Base-by-base conservation (phyloP, 2,797 vertebrate genomes). In the Etheostoma perlongum region DNA sequence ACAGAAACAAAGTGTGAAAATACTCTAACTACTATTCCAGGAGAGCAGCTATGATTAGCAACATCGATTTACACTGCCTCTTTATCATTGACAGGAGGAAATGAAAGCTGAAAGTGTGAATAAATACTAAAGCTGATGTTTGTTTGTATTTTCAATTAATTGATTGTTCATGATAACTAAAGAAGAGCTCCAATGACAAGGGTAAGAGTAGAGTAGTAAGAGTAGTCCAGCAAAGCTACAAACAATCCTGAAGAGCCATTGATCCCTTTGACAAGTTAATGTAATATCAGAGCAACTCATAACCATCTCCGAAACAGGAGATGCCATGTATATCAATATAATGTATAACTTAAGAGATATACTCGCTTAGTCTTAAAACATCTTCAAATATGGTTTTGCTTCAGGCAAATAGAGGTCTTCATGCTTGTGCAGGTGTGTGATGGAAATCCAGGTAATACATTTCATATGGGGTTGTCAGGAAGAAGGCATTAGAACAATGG, bases 161-260 rank as follows among this genome's bases (percentile, higher is more conserved):
- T 62, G 42, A 77, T 77, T 78, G 54, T 46, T 78, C 2, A 12
- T 61, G 71, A 71, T 67, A 57, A 75, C 73, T 67, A 70, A 70
- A 69, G 70, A 55, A 61, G 13, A 52, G 67, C 54, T 70, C 76
- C 55, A 10, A 0, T 33, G 72, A 76, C 74, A 59, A n/a, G 16
- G 5, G 6, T 30, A 30, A 10, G 15, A 40, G 36, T 30, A 62
- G 67, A 40, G 36, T 30, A 62, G 6, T 30, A 30, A 10, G 15
- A 11, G 36, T 30, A 62, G 67, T 61, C 49, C 14, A 49, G 30
- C 27, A 67, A 59, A 40, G 33, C 52, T 30, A 19, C 58, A 55
- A 49, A 54, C 52, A 59, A 25, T 21, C 53, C 62, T 47, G 23
- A 48, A 59, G 58, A 54, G 58, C 9, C 14, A 19, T 27, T 57